Evolutionary conservation across 92 coral and sea anemone genomes (phyloP).

Genomic region (Porites divaricata): DNA sequence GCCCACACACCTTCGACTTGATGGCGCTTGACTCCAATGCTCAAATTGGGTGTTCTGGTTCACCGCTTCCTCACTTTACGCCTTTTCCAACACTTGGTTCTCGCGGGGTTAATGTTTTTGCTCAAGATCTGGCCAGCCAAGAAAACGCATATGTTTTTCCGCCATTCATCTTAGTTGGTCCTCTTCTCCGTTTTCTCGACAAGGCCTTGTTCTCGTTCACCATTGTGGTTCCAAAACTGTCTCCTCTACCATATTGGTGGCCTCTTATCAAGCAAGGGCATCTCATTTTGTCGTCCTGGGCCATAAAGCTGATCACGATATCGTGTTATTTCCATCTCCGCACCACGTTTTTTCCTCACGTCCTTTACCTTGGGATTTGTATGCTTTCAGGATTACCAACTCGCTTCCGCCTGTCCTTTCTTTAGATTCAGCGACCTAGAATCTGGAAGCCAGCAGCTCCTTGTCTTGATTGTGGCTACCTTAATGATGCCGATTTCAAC

Average conservation of each 20-base stretch:
- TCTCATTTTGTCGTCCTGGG: constrained; percentile 8
- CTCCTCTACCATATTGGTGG: constrained; percentile 2
- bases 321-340: constrained; percentile 28
- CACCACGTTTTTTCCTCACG: constrained; percentile 1
- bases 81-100: constrained; percentile 41
- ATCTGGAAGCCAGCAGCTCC: constrained; percentile 28
- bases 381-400: constrained; percentile 6
- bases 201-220: not conserved
- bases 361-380: constrained; percentile 17
- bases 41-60: constrained; percentile 23
- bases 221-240: constrained; percentile 9
- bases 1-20: not conserved
- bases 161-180: not conserved
- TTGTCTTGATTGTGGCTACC: constrained; percentile 31
- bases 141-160: no score
- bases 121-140: no score
- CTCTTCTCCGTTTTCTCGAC: constrained; percentile 2
- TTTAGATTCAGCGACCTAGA: constrained; percentile 13
- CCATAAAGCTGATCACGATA: constrained; percentile 12
- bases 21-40: constrained; percentile 36
- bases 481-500: constrained; percentile 9
- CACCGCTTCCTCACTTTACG: constrained; percentile 40
- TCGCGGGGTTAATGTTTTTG: constrained; percentile 37
- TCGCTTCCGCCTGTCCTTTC: not conserved
- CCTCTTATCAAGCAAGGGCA: not conserved